phyloP scores from a whole-genome alignment of 2,888 invertebrate species.

The Clanis bilineata region DNA sequence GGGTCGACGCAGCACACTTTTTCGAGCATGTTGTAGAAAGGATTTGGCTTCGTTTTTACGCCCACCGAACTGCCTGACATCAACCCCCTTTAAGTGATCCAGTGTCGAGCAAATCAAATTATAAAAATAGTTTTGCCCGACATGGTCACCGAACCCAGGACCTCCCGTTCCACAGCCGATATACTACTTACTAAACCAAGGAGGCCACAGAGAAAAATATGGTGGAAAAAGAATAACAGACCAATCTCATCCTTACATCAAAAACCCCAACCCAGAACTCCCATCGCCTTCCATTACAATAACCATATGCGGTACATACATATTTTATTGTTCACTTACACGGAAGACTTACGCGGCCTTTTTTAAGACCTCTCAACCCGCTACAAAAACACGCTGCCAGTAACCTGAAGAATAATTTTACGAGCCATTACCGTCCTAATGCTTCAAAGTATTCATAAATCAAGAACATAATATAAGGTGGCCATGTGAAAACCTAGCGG shows the following conservation, averaged over 20 bases:
- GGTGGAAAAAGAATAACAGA: not conserved
- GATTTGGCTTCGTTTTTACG: too few relatives aligned
- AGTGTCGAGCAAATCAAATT: too few relatives aligned
- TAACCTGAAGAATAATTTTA: slow-evolving; percentile 45
- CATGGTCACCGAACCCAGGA: too few relatives aligned
- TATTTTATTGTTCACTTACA: slow-evolving; percentile 24
- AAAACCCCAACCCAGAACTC: not conserved
- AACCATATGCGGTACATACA: slow-evolving; percentile 11
- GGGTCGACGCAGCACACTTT: too few relatives aligned
- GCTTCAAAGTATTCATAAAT: slow-evolving; percentile 44
- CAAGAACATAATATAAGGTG: slow-evolving; percentile 32
- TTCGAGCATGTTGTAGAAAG: too few relatives aligned
- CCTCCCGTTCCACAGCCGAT: too few relatives aligned
- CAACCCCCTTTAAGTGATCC: too few relatives aligned
- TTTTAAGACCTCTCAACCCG: slow-evolving; percentile 25
- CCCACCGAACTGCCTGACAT: too few relatives aligned
- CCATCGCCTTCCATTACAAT: not conserved
- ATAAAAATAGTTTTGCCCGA: too few relatives aligned
- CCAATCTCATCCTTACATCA: not conserved
- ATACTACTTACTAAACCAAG: too few relatives aligned
- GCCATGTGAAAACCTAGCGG: slow-evolving; percentile 25
- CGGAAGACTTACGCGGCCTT: slow-evolving; percentile 19
- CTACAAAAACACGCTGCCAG: slow-evolving; percentile 33
- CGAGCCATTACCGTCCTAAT: slow-evolving; percentile 40
- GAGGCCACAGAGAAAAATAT: too few relatives aligned